A percentile compares a stretch with the other conserved stretches of the same genome.
phyloP scores from a whole-genome alignment of 2,797 vertebrate genomes.

The Sebastes itinus region DNA sequence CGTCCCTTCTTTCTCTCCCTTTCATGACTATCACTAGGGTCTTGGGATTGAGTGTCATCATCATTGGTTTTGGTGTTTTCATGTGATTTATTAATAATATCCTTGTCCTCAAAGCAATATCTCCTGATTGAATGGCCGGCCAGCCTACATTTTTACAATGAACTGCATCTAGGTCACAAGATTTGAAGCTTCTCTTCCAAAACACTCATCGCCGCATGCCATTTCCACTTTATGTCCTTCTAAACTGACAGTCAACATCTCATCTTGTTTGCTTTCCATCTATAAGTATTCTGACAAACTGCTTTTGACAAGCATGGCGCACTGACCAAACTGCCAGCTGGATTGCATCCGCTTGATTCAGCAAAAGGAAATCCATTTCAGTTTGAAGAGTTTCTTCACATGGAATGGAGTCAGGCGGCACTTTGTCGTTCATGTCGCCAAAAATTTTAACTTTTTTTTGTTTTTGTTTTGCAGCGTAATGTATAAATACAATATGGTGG shows the following conservation, averaged over 20 bases:
- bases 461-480: not conserved
- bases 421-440: not conserved
- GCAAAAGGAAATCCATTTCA: conserved; percentile 13
- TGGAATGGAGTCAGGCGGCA: not conserved
- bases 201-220: not conserved
- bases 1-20: no score
- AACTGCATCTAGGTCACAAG: not conserved
- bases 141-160: not conserved
- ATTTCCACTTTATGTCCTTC: not conserved
- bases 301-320: conserved; percentile 8
- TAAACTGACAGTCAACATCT: conserved; percentile 10
- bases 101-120: not conserved
- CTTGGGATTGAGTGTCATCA: no score
- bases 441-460: not conserved
- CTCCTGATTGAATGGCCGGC: not conserved
- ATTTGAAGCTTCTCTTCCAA: not conserved
- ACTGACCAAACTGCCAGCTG: not conserved
- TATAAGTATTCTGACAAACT: conserved; percentile 18
- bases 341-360: conserved; percentile 1
- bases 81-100: not conserved
- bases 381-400: not conserved
- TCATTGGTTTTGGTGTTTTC: not conserved
- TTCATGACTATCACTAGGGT: no score
- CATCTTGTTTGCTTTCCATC: conserved; percentile 12
- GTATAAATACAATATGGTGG: not conserved